Percentiles rank a stretch among this genome's conserved stretches.
phyloP scores from a whole-genome alignment of 2,888 invertebrate species.

The Sabellastarte sp. region DNA sequence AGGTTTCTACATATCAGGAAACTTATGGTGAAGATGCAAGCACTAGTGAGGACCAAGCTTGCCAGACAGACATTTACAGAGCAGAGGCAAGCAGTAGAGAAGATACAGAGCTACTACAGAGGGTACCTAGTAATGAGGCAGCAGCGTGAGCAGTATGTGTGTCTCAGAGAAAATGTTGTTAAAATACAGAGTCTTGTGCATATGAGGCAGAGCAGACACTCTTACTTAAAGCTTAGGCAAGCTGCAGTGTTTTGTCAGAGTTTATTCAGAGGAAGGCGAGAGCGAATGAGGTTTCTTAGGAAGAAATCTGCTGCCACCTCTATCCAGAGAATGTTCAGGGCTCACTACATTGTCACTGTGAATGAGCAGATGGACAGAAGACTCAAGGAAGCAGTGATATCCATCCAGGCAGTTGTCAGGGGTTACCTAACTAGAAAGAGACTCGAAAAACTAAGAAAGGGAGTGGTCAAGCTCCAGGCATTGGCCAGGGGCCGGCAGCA shows the following conservation, averaged over 20 bases:
- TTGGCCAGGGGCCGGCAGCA: neutral
- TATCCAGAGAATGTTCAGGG: no score
- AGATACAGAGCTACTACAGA: neutral
- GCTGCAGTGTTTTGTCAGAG: no score
- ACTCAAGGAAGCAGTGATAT: no score
- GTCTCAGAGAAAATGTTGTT: neutral
- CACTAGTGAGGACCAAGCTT: neutral
- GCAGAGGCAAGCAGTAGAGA: neutral
- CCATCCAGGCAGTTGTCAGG: slow-evolving; percentile 8
- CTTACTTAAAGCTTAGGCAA: neutral
- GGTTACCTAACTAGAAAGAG: neutral
- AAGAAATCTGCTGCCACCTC: no score
- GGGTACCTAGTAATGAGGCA: neutral
- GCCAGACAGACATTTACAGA: neutral
- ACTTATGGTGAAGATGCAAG: neutral
- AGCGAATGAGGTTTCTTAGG: no score
- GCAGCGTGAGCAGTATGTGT: neutral
- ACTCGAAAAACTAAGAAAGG: neutral
- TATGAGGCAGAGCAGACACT: neutral
- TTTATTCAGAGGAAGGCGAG: no score
- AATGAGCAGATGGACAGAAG: no score
- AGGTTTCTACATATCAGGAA: neutral
- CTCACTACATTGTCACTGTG: no score
- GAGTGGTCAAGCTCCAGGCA: slow-evolving; percentile 1
- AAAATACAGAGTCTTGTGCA: slow-evolving; percentile 1